A percentile compares a stretch with the other conserved stretches of the same genome.
Evolutionary conservation across 2,888 invertebrate species (phyloP).

Genomic region (Troglohyphantes excavatus): DNA sequence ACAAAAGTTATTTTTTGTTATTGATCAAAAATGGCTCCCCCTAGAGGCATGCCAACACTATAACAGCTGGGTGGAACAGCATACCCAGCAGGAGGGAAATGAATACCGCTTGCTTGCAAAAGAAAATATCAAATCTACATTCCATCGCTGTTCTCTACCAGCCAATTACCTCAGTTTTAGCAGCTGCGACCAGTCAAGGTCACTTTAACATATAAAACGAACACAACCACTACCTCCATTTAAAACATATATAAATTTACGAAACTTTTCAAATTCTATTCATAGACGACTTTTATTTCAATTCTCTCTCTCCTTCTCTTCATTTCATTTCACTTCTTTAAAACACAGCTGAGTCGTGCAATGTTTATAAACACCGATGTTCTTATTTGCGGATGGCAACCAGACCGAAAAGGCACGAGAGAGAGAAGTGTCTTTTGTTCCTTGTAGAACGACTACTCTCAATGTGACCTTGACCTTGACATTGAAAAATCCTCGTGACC

Average conservation of each 20-base stretch:
- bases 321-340: no score
- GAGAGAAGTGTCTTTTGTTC: no score
- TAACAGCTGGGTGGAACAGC: no score
- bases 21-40: no score
- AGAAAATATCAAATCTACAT: not conserved
- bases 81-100: no score
- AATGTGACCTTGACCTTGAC: slow-evolving; percentile 65
- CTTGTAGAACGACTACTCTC: not conserved
- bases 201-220: not conserved
- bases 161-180: not conserved
- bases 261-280: no score
- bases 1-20: no score
- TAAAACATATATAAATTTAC: no score
- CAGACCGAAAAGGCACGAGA: not conserved
- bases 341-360: not conserved
- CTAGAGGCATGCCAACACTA: no score
- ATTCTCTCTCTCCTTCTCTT: no score
- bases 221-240: no score
- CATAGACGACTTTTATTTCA: no score
- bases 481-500: slow-evolving; percentile 44
- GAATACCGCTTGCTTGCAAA: not conserved
- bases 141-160: not conserved
- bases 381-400: not conserved
- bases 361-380: not conserved
- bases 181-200: not conserved